These are phyloP conservation scores for Aphelenchoides fujianensis DNA, from an alignment of 1,140 invertebrate genomes.

Conservation along the genomic window DNA sequence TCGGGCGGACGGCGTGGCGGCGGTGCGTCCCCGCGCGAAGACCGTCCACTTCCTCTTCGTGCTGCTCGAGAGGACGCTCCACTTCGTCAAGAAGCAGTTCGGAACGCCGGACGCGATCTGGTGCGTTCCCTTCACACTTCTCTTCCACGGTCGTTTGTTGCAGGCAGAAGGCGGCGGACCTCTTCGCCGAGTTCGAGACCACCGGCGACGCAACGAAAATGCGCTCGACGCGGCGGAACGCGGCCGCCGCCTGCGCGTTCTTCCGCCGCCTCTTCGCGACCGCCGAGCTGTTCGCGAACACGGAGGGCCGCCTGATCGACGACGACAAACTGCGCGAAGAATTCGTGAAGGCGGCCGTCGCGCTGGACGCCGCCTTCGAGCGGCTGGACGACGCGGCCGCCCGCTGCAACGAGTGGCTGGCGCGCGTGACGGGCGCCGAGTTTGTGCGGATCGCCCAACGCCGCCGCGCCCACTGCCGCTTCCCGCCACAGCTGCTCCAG, in stretches of 20 bases:
- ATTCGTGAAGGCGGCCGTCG: background rate
- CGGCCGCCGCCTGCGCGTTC: background rate
- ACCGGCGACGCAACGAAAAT: background rate
- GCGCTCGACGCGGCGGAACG: background rate
- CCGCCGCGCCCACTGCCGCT: too few relatives aligned
- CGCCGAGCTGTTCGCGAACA: background rate
- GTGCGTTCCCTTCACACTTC: background rate
- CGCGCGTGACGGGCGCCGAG: too few relatives aligned
- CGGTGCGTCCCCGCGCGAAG: background rate
- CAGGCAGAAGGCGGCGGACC: background rate
- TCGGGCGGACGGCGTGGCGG: background rate
- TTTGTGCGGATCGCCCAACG: too few relatives aligned
- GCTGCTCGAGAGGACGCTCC: background rate
- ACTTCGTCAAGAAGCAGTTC: background rate
- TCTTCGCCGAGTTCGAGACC: background rate
- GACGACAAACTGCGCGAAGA: background rate
- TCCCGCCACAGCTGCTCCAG: too few relatives aligned
- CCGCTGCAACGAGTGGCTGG: background rate
- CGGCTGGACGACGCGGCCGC: background rate
- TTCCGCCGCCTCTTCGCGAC: background rate
- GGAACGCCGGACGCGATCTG: background rate
- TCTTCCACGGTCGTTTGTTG: background rate
- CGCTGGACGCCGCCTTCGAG: background rate
- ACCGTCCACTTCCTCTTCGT: background rate
- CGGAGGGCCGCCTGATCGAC: background rate